Evolutionary conservation across 2,113 vertebrate species (phyloP), one percentile per base, ranked within the genome.

Genomic region (Blennius ocellaris): DNA sequence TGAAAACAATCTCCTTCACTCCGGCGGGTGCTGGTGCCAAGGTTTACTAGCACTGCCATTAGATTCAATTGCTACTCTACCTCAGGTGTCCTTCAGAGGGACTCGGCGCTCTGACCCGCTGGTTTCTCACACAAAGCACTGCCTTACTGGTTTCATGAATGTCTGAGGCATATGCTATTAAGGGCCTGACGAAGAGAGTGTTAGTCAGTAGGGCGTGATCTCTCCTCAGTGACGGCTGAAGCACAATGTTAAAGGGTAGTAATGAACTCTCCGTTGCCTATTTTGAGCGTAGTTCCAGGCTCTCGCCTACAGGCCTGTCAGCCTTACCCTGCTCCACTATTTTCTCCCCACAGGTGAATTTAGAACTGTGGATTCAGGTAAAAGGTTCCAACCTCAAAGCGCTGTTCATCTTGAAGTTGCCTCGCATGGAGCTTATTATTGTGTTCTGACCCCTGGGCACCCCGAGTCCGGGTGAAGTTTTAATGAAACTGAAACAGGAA

Each of bases 141-240:
- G 14, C 10, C 7, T 30, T 11, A 48, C 47, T 41, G 6, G 61
- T 30, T 17, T 71, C 30, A 63, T 67, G 21, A 37, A 78, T 40
- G 8, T 6, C n/a, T 62, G 1, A 6, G 38, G 38, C 15, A 11
- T 60, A 9, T 54, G 11, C 45, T 5, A 16, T 63, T 6, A 47
- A 68, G 57, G 37, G 14, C 45, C 9, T 1, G 14, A 53, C 53
- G 37, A 8, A 15, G 15, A 47, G 5, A 56, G 45, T 56, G 51
- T 8, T 41, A 12, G 12, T 8, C 15, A 11, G 41, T 47, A n/a
- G 41, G 54, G 61, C 72, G 51, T 70, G 49, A 53, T 58, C 15
- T 58, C 57, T 37, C 41, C 53, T 64, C 16, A 0, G 47, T 75
- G 65, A 87, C 69, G 37, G 73, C 82, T 70, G 64, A 61, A 61